These are phyloP conservation scores for Odocoileus virginianus DNA, from an alignment of 2,113 vertebrate genomes.

Conservation along the genomic window DNA sequence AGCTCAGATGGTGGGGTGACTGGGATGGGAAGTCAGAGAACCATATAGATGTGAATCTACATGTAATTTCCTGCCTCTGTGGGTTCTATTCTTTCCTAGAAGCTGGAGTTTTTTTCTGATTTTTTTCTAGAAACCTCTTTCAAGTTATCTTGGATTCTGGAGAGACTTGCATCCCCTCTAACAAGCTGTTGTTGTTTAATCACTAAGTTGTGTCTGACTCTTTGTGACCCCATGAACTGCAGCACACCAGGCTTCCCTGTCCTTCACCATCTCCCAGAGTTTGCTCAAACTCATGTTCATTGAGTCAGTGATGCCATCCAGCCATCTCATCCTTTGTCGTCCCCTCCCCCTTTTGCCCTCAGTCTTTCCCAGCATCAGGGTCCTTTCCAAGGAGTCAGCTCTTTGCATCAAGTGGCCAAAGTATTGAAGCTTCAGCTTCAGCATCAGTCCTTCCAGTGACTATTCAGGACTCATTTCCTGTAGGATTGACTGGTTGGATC, in stretches of 20 bases:
- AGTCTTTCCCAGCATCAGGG: background rate
- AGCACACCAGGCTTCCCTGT: background rate
- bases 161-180: background rate
- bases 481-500: background rate
- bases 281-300: background rate
- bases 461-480: background rate
- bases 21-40: background rate
- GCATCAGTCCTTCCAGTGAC: background rate
- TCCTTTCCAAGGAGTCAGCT: background rate
- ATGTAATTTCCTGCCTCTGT: background rate
- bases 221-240: background rate
- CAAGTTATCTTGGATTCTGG: background rate
- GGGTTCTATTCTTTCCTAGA: background rate
- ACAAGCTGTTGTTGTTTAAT: background rate
- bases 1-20: background rate
- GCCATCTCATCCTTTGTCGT: background rate
- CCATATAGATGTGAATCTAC: background rate
- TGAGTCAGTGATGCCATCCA: background rate
- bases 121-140: slow-evolving; percentile 1
- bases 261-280: background rate
- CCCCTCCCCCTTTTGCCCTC: background rate
- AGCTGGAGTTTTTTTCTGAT: background rate
- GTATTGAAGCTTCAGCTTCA: background rate
- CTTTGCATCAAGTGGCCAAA: background rate
- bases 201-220: background rate